Conservation (phyloP, 2,113 vertebrate genomes). For the Rhombomys opimus region DNA sequence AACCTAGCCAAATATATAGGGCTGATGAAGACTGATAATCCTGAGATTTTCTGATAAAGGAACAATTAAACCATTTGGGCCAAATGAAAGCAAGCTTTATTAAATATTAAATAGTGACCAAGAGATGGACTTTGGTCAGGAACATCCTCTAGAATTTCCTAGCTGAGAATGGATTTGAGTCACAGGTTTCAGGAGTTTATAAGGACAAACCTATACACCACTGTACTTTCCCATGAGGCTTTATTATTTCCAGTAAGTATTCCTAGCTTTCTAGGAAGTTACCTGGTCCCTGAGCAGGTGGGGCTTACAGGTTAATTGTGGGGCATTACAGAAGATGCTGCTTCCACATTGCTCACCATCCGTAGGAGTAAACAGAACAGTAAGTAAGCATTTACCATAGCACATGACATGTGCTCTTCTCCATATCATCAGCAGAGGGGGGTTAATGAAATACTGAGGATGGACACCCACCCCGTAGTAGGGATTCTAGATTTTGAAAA, state of each 20-base stretch:
- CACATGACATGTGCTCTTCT: neutral
- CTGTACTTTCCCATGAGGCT: neutral
- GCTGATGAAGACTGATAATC: neutral
- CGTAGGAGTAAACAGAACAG: neutral
- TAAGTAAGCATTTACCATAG: neutral
- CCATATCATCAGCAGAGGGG: neutral
- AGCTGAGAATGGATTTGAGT: neutral
- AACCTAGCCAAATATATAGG: neutral
- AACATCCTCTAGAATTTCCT: neutral
- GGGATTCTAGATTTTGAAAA: neutral
- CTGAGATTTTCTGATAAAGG: neutral
- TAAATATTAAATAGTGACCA: neutral
- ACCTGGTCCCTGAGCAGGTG: neutral
- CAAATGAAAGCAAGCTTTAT: neutral
- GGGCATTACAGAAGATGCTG: neutral
- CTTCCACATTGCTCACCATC: neutral
- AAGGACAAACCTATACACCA: neutral
- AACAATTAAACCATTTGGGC: neutral
- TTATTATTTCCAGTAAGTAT: neutral
- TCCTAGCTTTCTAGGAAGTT: neutral
- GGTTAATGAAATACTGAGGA: neutral
- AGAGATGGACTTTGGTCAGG: neutral
- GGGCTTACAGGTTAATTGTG: neutral
- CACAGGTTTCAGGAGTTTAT: neutral
- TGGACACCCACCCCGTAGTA: neutral